phyloP scores from a whole-genome alignment of 1,140 invertebrate species.

The Apis laboriosa region DNA sequence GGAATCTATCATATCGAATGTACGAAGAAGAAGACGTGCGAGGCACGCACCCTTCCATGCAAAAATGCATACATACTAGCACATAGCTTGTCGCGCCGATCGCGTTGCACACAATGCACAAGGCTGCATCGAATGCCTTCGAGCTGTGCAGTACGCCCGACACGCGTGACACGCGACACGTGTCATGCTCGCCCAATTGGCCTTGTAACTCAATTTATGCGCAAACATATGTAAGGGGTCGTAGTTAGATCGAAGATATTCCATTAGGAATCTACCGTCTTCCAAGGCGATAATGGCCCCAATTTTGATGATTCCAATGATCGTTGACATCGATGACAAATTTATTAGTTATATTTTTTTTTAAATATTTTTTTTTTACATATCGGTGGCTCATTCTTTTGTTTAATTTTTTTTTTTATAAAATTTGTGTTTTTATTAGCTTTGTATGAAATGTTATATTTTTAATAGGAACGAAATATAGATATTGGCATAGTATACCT shows the following conservation, averaged over 20 bases:
- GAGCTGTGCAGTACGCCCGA: slow-evolving; percentile 45
- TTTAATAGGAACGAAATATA: too few relatives aligned
- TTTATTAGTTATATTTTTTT: too few relatives aligned
- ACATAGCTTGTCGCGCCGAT: slow-evolving; percentile 55
- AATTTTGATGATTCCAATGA: not conserved
- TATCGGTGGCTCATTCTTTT: too few relatives aligned
- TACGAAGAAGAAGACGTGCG: not conserved
- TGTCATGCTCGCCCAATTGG: slow-evolving; percentile 35
- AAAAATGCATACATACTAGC: slow-evolving; percentile 51
- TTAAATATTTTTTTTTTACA: not conserved
- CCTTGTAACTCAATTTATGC: slow-evolving; percentile 1
- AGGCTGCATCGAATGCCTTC: slow-evolving; percentile 52
- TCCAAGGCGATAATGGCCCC: not conserved
- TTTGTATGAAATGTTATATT: too few relatives aligned
- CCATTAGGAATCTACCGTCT: not conserved
- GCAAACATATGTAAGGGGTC: not conserved
- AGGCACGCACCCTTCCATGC: slow-evolving; percentile 19
- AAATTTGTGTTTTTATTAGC: too few relatives aligned
- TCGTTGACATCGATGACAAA: too few relatives aligned
- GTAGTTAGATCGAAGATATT: not conserved
- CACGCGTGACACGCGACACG: slow-evolving; percentile 49
- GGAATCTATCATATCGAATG: not conserved
- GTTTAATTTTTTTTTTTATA: too few relatives aligned
- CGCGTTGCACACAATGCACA: slow-evolving; percentile 41
- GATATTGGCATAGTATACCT: too few relatives aligned